These are phyloP conservation scores for Cotesia typhae DNA, from an alignment of 1,140 invertebrate genomes.

Conservation along the genomic window DNA sequence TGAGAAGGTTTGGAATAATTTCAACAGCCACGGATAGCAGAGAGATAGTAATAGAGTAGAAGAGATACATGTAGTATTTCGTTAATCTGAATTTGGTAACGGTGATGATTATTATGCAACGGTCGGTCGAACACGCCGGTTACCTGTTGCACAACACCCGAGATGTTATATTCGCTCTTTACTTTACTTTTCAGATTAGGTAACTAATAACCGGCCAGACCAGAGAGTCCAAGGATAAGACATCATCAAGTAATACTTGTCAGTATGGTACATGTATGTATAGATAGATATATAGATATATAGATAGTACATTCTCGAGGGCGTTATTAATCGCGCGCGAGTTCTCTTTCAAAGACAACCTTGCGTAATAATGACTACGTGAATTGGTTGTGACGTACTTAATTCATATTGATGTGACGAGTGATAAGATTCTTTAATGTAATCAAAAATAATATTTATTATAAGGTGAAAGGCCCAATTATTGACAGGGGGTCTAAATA, in stretches of 20 bases:
- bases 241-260: constrained; percentile 6
- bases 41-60: neutral
- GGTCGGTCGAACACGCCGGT: constrained; percentile 41
- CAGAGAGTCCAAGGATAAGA: constrained; percentile 64
- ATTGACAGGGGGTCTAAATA: too few species aligned
- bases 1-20: too few species aligned
- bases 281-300: neutral
- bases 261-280: neutral
- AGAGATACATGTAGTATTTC: constrained; percentile 8
- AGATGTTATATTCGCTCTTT: constrained; percentile 61
- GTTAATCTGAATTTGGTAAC: constrained; percentile 53
- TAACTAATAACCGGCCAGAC: constrained; percentile 61
- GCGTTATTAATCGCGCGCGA: constrained; percentile 28
- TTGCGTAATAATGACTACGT: constrained; percentile 22
- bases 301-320: constrained; percentile 9
- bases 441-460: too few species aligned
- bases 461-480: too few species aligned
- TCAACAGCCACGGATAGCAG: constrained; percentile 22
- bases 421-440: too few species aligned
- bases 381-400: neutral
- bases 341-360: neutral
- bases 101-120: constrained; percentile 57
- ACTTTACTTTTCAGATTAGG: constrained; percentile 62
- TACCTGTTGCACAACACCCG: constrained; percentile 61
- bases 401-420: constrained; percentile 2